These are phyloP conservation scores for Ligdia adustata DNA, from an alignment of 2,888 invertebrate species.

Conservation along the genomic window DNA sequence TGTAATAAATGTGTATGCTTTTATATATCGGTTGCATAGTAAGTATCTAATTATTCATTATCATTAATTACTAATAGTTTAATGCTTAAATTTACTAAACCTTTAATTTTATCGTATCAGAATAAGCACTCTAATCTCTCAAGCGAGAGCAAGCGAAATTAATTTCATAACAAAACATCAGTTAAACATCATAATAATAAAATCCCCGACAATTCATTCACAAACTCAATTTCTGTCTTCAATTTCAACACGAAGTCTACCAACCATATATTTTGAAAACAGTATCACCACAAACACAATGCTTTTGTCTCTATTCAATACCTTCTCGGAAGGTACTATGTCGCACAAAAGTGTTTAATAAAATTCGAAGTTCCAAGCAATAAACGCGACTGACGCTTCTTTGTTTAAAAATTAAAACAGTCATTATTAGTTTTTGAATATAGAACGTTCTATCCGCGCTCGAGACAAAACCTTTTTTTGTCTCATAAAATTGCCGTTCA, in stretches of 20 bases:
- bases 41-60: no score
- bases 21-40: no score
- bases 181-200: neutral
- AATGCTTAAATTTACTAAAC: no score
- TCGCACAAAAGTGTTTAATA: conserved; percentile 27
- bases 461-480: conserved; percentile 30
- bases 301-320: conserved; percentile 44
- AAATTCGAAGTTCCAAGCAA: conserved; percentile 7
- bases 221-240: neutral
- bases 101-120: no score
- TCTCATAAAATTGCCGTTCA: conserved; percentile 42
- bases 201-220: conserved; percentile 5
- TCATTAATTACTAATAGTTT: no score
- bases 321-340: conserved; percentile 56
- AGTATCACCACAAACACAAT: conserved; percentile 64
- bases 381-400: conserved; percentile 32
- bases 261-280: conserved; percentile 62
- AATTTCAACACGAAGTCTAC: neutral
- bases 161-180: neutral
- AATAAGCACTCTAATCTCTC: neutral
- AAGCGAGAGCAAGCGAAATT: neutral
- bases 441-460: conserved; percentile 41
- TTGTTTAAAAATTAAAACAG: conserved; percentile 48
- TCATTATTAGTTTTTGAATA: conserved; percentile 57
- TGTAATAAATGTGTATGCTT: no score